These are phyloP conservation scores for Andrena bicolor DNA, from an alignment of 2,888 invertebrate genomes.

Conservation along the genomic window DNA sequence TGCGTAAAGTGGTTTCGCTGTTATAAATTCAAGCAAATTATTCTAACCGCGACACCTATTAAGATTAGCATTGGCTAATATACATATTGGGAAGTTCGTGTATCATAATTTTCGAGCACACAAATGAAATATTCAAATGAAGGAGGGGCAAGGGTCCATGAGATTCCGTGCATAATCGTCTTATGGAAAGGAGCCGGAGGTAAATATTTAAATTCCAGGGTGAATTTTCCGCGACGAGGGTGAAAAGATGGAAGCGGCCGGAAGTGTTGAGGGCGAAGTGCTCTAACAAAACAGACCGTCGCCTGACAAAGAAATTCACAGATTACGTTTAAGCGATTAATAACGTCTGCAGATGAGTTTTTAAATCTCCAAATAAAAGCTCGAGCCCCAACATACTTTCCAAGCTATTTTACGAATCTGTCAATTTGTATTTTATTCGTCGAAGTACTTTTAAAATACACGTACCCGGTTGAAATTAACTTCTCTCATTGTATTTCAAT, in stretches of 20 bases:
- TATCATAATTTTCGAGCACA: background rate
- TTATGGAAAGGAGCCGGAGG: background rate
- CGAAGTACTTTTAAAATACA: background rate
- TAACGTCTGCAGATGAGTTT: background rate
- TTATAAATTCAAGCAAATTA: background rate
- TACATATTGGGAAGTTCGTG: slow-evolving; percentile 13
- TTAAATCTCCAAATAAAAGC: background rate
- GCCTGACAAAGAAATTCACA: background rate
- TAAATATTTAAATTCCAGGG: slow-evolving; percentile 55
- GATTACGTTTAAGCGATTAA: background rate
- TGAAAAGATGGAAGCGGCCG: background rate
- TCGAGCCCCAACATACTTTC: background rate
- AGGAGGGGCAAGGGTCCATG: background rate
- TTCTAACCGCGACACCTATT: slow-evolving; percentile 2
- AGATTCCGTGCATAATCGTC: slow-evolving; percentile 38
- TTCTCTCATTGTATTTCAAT: no score
- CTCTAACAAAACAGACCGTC: slow-evolving; percentile 13
- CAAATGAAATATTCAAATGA: background rate
- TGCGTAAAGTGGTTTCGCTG: no score
- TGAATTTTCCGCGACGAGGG: background rate
- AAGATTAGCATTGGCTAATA: background rate
- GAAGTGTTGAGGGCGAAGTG: slow-evolving; percentile 10
- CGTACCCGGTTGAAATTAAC: no score
- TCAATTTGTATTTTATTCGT: background rate
- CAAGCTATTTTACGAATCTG: background rate